phyloP scores from a whole-genome alignment of 2,113 vertebrate genomes.

The Equus quagga region DNA sequence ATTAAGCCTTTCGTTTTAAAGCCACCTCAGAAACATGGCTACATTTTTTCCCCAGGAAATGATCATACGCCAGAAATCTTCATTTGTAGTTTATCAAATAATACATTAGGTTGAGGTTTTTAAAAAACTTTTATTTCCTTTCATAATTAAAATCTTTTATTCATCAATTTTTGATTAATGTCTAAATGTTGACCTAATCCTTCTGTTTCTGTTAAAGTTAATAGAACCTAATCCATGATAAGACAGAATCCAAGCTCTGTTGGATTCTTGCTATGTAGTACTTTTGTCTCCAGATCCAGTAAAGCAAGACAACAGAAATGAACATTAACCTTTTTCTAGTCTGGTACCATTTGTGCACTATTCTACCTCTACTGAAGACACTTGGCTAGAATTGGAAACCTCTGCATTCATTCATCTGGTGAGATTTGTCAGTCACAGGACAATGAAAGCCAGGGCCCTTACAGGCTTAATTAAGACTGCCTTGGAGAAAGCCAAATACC shows the following conservation, averaged over 20 bases:
- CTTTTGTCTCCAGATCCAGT: conserved; percentile 86
- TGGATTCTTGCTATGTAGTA: conserved; percentile 84
- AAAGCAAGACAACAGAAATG: conserved; percentile 49
- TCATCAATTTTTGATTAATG: not conserved
- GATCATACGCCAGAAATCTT: not conserved
- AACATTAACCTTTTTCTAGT: not conserved
- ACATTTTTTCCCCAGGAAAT: not conserved
- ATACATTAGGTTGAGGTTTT: not conserved
- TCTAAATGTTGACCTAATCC: conserved; percentile 11
- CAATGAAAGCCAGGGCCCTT: not conserved
- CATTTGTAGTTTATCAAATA: not conserved
- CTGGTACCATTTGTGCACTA: not conserved
- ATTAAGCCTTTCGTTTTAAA: conserved; percentile 40
- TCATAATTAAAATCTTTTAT: not conserved
- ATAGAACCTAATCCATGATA: conserved; percentile 58
- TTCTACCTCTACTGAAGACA: not conserved
- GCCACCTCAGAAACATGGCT: not conserved
- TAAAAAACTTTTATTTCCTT: not conserved
- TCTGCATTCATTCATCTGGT: conserved; percentile 1
- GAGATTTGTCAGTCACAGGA: not conserved
- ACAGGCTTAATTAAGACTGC: not conserved
- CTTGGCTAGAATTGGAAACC: not conserved
- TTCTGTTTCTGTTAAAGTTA: conserved; percentile 65
- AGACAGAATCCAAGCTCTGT: conserved; percentile 93
- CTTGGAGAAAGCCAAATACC: too few relatives aligned